Conservation (phyloP, 2,113 vertebrate genomes). For the Bufo bufo region DNA sequence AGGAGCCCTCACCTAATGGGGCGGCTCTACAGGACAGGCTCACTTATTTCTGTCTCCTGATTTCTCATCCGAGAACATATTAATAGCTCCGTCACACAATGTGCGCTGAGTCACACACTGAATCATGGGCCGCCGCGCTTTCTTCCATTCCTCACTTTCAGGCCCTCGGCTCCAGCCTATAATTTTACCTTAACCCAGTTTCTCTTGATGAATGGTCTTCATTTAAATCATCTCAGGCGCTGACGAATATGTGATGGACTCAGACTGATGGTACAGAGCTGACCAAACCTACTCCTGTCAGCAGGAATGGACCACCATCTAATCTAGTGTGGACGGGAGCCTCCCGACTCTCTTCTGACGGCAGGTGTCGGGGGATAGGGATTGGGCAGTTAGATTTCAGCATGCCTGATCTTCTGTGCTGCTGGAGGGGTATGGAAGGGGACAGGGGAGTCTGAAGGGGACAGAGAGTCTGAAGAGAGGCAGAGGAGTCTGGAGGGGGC, state of each 20-base stretch:
- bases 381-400: too few relatives aligned
- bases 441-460: too few relatives aligned
- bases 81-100: not conserved
- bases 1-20: not conserved
- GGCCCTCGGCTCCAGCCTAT: conserved; percentile 4
- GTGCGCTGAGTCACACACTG: conserved; percentile 18
- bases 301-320: too few relatives aligned
- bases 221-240: not conserved
- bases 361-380: too few relatives aligned
- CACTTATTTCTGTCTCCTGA: not conserved
- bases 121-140: conserved; percentile 19
- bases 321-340: too few relatives aligned
- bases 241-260: not conserved
- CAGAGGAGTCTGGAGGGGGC: too few relatives aligned
- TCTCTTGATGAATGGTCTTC: not conserved
- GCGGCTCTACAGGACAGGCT: not conserved
- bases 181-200: conserved; percentile 18
- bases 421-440: too few relatives aligned
- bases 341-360: too few relatives aligned
- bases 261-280: too few relatives aligned
- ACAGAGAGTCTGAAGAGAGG: too few relatives aligned
- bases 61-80: conserved; percentile 27
- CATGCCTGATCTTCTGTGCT: too few relatives aligned
- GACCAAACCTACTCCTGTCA: too few relatives aligned
- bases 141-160: not conserved